Conservation (phyloP, 2,888 invertebrate genomes). For the Tyria jacobaeae region DNA sequence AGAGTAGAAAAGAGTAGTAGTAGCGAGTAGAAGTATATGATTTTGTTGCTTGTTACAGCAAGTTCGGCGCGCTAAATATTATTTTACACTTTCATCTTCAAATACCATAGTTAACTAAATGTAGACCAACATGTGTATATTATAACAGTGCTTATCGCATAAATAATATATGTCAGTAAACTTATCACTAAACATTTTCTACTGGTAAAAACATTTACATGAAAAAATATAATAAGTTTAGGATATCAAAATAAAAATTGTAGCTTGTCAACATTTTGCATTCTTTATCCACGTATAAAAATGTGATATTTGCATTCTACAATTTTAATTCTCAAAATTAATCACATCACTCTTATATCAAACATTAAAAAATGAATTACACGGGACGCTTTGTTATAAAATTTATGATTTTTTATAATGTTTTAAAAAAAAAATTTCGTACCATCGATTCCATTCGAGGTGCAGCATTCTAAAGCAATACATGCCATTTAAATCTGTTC, state of each 20-base stretch:
- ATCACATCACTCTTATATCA: not conserved
- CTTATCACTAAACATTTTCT: not conserved
- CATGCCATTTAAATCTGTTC: conserved; percentile 6
- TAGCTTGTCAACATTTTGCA: not conserved
- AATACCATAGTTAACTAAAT: not conserved
- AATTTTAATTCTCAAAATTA: not conserved
- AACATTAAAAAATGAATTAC: not conserved
- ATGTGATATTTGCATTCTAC: not conserved
- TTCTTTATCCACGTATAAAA: not conserved
- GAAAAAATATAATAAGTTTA: not conserved
- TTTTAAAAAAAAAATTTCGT: conserved; percentile 3
- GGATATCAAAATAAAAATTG: not conserved
- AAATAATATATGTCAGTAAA: not conserved
- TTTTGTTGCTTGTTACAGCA: conserved; percentile 19
- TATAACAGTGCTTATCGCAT: not conserved
- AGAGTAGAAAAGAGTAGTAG: conserved; percentile 25
- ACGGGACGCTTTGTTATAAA: conserved; percentile 19
- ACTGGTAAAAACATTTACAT: not conserved
- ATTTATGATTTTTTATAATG: conserved; percentile 21
- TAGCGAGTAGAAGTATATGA: conserved; percentile 24
- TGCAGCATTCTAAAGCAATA: conserved; percentile 26
- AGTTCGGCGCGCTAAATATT: not conserved
- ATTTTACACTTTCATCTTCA: conserved; percentile 2
- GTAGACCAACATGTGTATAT: not conserved
- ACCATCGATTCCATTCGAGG: not conserved